phyloP scores from a whole-genome alignment of 2,797 vertebrate species.

The Emydoidea blandingii region DNA sequence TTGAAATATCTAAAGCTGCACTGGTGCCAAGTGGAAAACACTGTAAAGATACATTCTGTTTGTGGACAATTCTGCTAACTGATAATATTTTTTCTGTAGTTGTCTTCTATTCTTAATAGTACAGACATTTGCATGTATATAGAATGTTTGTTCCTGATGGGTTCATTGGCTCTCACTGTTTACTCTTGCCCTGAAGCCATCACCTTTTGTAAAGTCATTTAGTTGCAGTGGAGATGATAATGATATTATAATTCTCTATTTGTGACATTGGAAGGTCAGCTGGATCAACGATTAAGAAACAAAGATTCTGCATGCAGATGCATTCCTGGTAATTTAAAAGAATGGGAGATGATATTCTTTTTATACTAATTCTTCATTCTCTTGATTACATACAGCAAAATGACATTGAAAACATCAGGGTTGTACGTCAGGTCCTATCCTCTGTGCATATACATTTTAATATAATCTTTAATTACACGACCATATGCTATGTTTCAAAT shows the following conservation, averaged over 20 bases:
- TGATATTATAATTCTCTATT: not conserved
- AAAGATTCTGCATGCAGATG: not conserved
- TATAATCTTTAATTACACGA: not conserved
- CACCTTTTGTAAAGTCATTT: not conserved
- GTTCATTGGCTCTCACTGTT: not conserved
- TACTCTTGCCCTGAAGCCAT: not conserved
- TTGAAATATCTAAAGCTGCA: conserved; percentile 10
- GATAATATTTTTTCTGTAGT: not conserved
- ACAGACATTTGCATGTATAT: not conserved
- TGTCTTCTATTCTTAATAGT: not conserved
- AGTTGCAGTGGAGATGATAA: not conserved
- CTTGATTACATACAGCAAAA: not conserved
- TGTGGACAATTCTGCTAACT: not conserved
- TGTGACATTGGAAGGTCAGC: not conserved
- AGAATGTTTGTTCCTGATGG: not conserved
- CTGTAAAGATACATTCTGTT: not conserved
- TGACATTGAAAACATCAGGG: not conserved
- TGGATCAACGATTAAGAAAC: not conserved
- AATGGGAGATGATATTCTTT: not conserved
- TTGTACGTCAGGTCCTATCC: fast-evolving
- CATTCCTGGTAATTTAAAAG: not conserved
- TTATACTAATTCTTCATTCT: not conserved
- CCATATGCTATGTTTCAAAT: fast-evolving
- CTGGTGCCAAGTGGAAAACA: not conserved
- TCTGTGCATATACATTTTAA: not conserved